A percentile compares a stretch with the other conserved stretches of the same genome.
phyloP scores from a whole-genome alignment of 2,113 vertebrate genomes.

The Orthonyx spaldingii region DNA sequence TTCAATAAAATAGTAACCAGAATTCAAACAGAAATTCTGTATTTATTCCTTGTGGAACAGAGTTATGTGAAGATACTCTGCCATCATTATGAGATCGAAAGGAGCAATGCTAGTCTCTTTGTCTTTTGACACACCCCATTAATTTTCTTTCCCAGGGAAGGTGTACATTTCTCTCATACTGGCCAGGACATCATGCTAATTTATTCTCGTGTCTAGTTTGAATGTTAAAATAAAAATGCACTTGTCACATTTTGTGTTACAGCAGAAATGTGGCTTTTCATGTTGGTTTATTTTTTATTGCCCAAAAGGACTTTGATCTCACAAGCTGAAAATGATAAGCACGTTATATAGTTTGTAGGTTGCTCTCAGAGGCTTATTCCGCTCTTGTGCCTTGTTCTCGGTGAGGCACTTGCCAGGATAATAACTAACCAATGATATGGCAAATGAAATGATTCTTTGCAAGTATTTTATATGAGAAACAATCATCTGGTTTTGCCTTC shows the following conservation, averaged over 20 bases:
- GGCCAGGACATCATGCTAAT: neutral
- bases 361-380: neutral
- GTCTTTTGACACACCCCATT: neutral
- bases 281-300: constrained; percentile 2
- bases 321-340: neutral
- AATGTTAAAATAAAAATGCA: neutral
- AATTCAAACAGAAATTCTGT: neutral
- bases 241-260: neutral
- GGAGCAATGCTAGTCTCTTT: neutral
- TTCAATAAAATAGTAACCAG: neutral
- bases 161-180: neutral
- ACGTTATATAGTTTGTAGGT: neutral
- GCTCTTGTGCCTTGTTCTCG: neutral
- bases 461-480: neutral
- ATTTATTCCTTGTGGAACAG: neutral
- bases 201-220: neutral
- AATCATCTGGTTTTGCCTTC: neutral
- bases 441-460: neutral
- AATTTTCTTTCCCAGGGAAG: neutral
- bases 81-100: accelerated
- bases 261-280: neutral
- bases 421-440: no score
- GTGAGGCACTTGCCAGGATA: neutral
- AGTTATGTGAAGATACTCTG: neutral
- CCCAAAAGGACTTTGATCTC: constrained; percentile 50